Evolutionary conservation across 1,140 invertebrate genomes (phyloP), one percentile per base, ranked within the genome.

Genomic region (Eulimnadia texana): DNA sequence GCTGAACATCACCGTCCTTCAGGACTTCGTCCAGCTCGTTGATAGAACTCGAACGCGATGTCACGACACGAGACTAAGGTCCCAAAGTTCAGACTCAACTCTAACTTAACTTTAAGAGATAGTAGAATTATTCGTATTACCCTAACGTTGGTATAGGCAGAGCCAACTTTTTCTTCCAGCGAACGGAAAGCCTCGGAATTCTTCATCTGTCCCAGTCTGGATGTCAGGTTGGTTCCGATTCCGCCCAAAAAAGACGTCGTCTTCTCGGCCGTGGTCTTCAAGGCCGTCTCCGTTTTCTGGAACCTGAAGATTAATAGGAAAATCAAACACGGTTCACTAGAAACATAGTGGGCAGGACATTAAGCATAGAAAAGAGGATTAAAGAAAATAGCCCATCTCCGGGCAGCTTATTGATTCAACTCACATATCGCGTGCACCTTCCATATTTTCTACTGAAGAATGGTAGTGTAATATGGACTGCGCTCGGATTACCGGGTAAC

Each of bases 131-230:
- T 42, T 16, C 16, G 16, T 16, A 68, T 70, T 80, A 95, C 91
- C 88, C 94, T 95, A 64, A 98, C 93, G 76, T 87, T 93, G 73
- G 90, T 88, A 72, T 94, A 93, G 60, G 93, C 92, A 63, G 81
- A 83, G 64, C 91, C 92, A 63, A 98, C 85, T 74, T 86, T 90
- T 72, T 96, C 93, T 76, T 98, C 95, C 68, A 98, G 82, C 24
- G 92, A 95, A 70, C 90, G 86, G 78, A 97, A 98, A 56, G 93
- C 90, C 59, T 93, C 88, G 1, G 94, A 97, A 76, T 98, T 96
- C 70, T 90, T 86, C 78, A 94, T 89, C 75, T 92, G 89, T 55
- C 90, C 90, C 53, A 96, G 71, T 78, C 93, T 91, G 67, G 78
- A 82, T 50, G 84, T 80, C 66, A 91, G 80, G 63, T 85, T 88